Conservation (phyloP, 2,888 invertebrate genomes). For the Smittia sp. region DNA sequence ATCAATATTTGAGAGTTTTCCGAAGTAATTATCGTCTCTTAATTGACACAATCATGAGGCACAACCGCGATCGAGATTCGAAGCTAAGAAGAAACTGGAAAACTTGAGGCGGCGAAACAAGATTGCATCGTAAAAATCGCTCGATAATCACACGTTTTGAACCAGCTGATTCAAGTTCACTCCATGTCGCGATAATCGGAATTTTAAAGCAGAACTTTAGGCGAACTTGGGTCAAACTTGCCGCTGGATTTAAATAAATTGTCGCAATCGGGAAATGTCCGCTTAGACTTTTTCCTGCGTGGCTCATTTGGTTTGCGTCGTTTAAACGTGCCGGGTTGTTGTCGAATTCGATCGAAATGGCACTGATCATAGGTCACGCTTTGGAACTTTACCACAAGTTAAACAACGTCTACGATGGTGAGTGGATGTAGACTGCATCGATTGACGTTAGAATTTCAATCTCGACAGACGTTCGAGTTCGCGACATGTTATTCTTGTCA, state of each 20-base stretch:
- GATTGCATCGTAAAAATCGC: too few relatives aligned
- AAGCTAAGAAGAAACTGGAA: too few relatives aligned
- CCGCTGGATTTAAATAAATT: too few relatives aligned
- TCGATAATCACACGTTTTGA: too few relatives aligned
- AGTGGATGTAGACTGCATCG: background rate
- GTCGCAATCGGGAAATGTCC: too few relatives aligned
- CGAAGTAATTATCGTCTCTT: background rate
- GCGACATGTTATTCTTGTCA: slow-evolving; percentile 64
- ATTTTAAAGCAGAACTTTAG: background rate
- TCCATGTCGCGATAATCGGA: background rate
- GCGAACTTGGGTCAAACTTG: too few relatives aligned
- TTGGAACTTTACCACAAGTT: background rate
- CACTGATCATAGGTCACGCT: slow-evolving; percentile 10
- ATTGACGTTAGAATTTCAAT: slow-evolving; percentile 42
- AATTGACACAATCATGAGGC: background rate
- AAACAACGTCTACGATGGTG: slow-evolving; percentile 28
- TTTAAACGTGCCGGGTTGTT: too few relatives aligned
- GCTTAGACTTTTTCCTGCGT: too few relatives aligned
- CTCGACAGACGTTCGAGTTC: slow-evolving; percentile 62
- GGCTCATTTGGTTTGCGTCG: too few relatives aligned
- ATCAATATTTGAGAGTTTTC: background rate
- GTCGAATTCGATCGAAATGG: slow-evolving; percentile 13
- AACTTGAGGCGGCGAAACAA: too few relatives aligned
- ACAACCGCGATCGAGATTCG: too few relatives aligned
- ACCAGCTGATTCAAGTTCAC: too few relatives aligned